A percentile compares a stretch with the other conserved stretches of the same genome.
These are phyloP conservation scores for Halcyon badia DNA, from an alignment of 2,797 vertebrate genomes.

Conservation along the genomic window DNA sequence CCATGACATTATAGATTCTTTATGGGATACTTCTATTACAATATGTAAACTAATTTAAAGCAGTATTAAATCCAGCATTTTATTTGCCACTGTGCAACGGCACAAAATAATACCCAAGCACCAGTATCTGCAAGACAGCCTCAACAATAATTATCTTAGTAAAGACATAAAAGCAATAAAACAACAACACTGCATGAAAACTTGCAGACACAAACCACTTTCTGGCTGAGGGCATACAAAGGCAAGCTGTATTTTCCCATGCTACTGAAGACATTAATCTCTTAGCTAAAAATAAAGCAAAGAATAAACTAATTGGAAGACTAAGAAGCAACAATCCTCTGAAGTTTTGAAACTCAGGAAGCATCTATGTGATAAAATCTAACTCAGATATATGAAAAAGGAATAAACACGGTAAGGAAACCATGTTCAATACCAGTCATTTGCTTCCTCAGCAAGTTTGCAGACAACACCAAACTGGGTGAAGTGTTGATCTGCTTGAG, in stretches of 20 bases:
- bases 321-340: neutral
- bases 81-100: neutral
- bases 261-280: neutral
- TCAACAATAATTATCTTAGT: neutral
- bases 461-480: too few relatives aligned
- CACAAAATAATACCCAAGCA: neutral
- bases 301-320: neutral
- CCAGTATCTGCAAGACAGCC: neutral
- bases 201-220: neutral
- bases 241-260: neutral
- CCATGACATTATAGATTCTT: neutral
- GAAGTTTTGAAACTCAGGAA: neutral
- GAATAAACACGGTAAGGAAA: neutral
- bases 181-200: neutral
- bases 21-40: constrained; percentile 13
- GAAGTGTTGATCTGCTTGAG: too few relatives aligned
- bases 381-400: neutral
- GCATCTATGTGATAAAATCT: neutral
- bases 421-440: too few relatives aligned
- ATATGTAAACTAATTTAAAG: constrained; percentile 26
- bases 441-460: too few relatives aligned
- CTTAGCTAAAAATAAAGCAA: neutral
- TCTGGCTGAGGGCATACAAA: neutral
- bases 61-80: constrained; percentile 8
- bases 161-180: constrained; percentile 23